These are phyloP conservation scores for Serranus cabrilla DNA, from an alignment of 2,797 vertebrate species.

Conservation along the genomic window DNA sequence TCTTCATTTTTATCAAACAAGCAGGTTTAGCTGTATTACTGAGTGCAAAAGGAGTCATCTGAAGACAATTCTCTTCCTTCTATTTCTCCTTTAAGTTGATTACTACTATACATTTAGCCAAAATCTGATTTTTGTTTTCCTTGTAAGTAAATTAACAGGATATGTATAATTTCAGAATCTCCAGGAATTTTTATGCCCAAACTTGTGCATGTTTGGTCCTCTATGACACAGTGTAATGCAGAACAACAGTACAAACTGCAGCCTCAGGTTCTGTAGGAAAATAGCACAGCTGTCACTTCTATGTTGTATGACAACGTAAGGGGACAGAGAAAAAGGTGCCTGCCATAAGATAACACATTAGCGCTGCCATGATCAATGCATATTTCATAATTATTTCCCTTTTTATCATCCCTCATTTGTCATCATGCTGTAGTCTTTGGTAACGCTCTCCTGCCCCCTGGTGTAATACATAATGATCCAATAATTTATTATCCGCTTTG, in stretches of 20 bases:
- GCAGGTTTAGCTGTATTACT: not conserved
- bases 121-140: not conserved
- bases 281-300: not conserved
- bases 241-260: not conserved
- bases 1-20: not conserved
- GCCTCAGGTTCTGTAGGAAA: not conserved
- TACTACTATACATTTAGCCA: conserved; percentile 1
- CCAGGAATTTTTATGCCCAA: not conserved
- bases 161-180: not conserved
- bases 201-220: not conserved
- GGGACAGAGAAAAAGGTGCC: not conserved
- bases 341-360: not conserved
- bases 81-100: not conserved
- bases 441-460: conserved; percentile 68
- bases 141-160: not conserved
- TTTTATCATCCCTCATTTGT: not conserved
- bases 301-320: conserved; percentile 1
- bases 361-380: not conserved
- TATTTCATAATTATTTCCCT: conserved; percentile 17
- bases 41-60: not conserved
- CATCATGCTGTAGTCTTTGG: not conserved
- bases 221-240: not conserved
- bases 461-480: conserved; percentile 36
- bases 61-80: not conserved
- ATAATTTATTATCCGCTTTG: not conserved